phyloP scores from a whole-genome alignment of 2,888 invertebrate species.

The Thereva unica region DNA sequence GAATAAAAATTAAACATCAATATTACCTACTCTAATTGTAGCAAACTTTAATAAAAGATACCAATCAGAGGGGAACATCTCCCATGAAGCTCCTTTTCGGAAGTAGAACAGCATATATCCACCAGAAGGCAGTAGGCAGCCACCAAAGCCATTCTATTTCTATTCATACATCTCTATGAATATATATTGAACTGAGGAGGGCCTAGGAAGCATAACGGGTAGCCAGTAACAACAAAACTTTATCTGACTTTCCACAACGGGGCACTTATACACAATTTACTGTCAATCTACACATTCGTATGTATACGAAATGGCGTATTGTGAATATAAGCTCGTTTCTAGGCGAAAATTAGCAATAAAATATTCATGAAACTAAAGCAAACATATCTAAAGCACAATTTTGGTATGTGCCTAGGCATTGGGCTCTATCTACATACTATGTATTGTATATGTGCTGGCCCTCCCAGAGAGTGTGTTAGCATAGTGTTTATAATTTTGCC shows the following conservation, averaged over 20 bases:
- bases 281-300: conserved; percentile 30
- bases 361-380: conserved; percentile 35
- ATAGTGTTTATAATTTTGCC: conserved; percentile 29
- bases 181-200: conserved; percentile 22
- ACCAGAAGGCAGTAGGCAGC: too few relatives aligned
- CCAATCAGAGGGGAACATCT: conserved; percentile 25
- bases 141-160: conserved; percentile 15
- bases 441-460: background rate
- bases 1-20: too few relatives aligned
- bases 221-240: conserved; percentile 13
- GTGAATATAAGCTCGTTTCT: conserved; percentile 32
- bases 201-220: background rate
- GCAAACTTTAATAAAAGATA: conserved; percentile 21
- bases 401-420: too few relatives aligned
- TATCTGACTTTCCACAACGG: conserved; percentile 16
- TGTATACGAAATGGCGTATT: conserved; percentile 6
- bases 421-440: too few relatives aligned
- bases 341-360: conserved; percentile 35
- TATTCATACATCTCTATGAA: conserved; percentile 31
- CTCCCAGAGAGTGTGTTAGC: background rate
- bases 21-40: too few relatives aligned
- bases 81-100: conserved; percentile 30
- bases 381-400: conserved; percentile 33
- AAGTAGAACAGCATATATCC: background rate
- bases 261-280: conserved; percentile 32